Evolutionary conservation across 1,140 invertebrate genomes (phyloP).

Genomic region (Tribolium madens): DNA sequence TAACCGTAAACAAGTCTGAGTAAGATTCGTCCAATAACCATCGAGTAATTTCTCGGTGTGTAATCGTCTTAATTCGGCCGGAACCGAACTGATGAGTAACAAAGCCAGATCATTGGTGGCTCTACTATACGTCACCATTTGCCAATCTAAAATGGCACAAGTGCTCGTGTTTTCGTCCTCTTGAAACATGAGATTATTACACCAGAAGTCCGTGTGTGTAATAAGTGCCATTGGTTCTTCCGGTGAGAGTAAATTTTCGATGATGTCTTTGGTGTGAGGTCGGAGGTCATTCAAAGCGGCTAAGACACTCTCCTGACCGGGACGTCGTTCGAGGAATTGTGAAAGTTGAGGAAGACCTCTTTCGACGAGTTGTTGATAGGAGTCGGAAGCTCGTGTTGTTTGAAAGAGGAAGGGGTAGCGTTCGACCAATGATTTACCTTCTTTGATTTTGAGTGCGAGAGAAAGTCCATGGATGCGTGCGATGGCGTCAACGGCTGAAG

Average conservation of each 20-base stretch:
- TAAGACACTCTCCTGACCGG: constrained; percentile 70
- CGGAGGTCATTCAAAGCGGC: constrained; percentile 69
- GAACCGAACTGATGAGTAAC: constrained; percentile 81
- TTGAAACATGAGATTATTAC: constrained; percentile 81
- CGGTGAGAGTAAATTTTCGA: constrained; percentile 74
- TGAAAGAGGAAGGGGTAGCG: constrained; percentile 81
- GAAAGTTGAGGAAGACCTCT: constrained; percentile 79
- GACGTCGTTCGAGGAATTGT: constrained; percentile 75
- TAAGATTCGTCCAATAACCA: constrained; percentile 76
- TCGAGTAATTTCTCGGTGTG: constrained; percentile 74
- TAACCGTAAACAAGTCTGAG: constrained; percentile 68
- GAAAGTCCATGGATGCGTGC: constrained; percentile 80
- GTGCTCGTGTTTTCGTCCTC: constrained; percentile 63
- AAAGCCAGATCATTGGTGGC: constrained; percentile 84
- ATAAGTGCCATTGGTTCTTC: constrained; percentile 77
- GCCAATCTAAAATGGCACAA: constrained; percentile 84
- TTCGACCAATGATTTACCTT: constrained; percentile 72
- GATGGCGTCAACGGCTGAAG: constrained; percentile 76
- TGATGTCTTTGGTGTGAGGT: constrained; percentile 73
- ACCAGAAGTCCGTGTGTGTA: constrained; percentile 87
- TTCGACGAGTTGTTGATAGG: constrained; percentile 81
- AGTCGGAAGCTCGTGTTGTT: constrained; percentile 79
- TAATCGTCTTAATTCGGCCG: constrained; percentile 75
- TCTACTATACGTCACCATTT: constrained; percentile 84
- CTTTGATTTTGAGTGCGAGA: constrained; percentile 74